These are phyloP conservation scores for Aleadryas rufinucha DNA, from an alignment of 2,113 vertebrate genomes.

Conservation along the genomic window DNA sequence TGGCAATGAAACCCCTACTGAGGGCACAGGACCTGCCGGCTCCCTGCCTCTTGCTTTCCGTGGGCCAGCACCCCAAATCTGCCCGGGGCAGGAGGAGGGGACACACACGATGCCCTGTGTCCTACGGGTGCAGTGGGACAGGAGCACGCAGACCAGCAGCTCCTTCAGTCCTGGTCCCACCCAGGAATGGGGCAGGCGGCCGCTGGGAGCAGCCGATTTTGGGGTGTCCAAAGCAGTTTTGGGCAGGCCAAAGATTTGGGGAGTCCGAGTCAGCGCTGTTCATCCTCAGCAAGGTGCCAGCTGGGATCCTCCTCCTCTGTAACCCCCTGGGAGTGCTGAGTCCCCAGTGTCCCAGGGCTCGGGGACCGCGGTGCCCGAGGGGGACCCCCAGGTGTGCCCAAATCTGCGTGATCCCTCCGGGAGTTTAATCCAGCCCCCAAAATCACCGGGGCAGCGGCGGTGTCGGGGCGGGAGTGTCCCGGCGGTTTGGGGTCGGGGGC, in stretches of 20 bases:
- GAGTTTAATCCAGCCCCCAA: not conserved
- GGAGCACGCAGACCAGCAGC: not conserved
- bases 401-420: accelerated
- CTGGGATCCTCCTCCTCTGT: not conserved
- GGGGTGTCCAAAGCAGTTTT: not conserved
- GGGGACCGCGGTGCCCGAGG: accelerated
- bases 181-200: accelerated
- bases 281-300: no score
- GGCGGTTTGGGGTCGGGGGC: not conserved
- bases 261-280: accelerated
- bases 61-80: not conserved
- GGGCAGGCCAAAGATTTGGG: not conserved
- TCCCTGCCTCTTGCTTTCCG: not conserved
- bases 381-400: not conserved
- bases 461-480: not conserved
- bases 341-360: accelerated
- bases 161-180: accelerated
- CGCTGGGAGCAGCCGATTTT: accelerated
- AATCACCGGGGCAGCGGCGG: not conserved
- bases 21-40: not conserved
- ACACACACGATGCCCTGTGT: accelerated
- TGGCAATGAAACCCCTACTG: not conserved
- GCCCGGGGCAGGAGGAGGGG: accelerated
- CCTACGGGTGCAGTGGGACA: accelerated
- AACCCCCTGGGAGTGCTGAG: not conserved